phyloP scores from a whole-genome alignment of 2,113 vertebrate genomes.

The Onychorhynchus coronatus region DNA sequence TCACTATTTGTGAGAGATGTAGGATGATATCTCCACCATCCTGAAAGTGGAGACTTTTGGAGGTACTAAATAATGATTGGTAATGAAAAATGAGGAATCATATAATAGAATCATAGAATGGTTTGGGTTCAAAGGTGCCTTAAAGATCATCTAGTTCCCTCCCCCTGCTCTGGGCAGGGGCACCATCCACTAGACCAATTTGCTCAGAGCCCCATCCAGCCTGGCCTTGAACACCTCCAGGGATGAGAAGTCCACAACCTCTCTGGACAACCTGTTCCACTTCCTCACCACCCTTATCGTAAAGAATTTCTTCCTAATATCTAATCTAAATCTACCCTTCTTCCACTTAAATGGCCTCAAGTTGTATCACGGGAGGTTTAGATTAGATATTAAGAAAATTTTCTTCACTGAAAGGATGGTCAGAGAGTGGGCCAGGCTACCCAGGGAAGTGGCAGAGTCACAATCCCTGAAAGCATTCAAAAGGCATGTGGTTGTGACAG shows the following conservation, averaged over 20 bases:
- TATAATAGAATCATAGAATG: neutral
- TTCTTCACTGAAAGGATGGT: neutral
- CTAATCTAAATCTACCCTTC: neutral
- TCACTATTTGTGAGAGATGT: neutral
- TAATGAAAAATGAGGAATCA: neutral
- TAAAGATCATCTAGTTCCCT: neutral
- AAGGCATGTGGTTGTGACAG: neutral
- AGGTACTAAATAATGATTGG: neutral
- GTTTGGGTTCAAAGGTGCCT: neutral
- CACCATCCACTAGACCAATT: neutral
- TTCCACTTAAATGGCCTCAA: neutral
- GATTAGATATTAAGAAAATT: neutral
- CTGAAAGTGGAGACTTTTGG: neutral
- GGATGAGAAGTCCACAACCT: accelerated
- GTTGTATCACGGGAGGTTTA: neutral
- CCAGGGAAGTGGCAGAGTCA: neutral
- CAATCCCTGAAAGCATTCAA: neutral
- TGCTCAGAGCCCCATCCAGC: neutral
- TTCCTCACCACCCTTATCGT: neutral
- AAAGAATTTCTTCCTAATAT: neutral
- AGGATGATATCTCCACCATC: neutral
- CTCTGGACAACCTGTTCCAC: neutral
- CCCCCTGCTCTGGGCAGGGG: neutral
- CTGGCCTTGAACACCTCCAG: neutral
- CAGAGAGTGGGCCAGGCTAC: neutral